Conservation (phyloP, 2,888 invertebrate genomes). For the Pachycephus smyrnensis region DNA sequence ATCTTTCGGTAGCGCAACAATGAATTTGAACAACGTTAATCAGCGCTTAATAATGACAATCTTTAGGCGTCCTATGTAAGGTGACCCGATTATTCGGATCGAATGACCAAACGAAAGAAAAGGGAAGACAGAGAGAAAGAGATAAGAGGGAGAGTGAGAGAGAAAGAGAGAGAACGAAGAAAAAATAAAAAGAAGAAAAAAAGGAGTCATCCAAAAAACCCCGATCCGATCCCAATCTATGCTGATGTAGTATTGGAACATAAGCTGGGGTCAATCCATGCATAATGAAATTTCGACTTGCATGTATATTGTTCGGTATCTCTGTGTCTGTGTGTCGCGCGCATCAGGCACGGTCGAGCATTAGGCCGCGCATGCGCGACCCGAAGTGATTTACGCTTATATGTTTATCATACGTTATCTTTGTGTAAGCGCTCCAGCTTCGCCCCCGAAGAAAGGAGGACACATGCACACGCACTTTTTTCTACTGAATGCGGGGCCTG, state of each 20-base stretch:
- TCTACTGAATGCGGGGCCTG: not conserved
- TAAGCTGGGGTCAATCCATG: conserved; percentile 52
- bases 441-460: conserved; percentile 6
- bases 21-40: not conserved
- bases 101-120: conserved; percentile 25
- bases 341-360: not conserved
- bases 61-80: not conserved
- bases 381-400: not conserved
- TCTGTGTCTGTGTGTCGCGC: not conserved
- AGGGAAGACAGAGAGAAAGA: not conserved
- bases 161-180: not conserved
- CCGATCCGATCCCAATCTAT: conserved; percentile 50
- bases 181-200: conserved; percentile 23
- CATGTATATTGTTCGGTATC: conserved; percentile 14
- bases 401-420: not conserved
- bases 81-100: conserved; percentile 37
- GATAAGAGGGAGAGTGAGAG: not conserved
- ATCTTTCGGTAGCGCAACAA: not conserved
- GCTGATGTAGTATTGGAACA: conserved; percentile 47
- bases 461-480: conserved; percentile 5
- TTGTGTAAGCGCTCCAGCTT: not conserved
- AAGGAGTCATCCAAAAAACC: conserved; percentile 44
- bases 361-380: not conserved
- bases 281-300: conserved; percentile 49
- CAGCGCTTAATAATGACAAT: not conserved